Evolutionary conservation across 1,140 invertebrate genomes (phyloP), one percentile per base, ranked within the genome.

Genomic region (Whitmania pigra): DNA sequence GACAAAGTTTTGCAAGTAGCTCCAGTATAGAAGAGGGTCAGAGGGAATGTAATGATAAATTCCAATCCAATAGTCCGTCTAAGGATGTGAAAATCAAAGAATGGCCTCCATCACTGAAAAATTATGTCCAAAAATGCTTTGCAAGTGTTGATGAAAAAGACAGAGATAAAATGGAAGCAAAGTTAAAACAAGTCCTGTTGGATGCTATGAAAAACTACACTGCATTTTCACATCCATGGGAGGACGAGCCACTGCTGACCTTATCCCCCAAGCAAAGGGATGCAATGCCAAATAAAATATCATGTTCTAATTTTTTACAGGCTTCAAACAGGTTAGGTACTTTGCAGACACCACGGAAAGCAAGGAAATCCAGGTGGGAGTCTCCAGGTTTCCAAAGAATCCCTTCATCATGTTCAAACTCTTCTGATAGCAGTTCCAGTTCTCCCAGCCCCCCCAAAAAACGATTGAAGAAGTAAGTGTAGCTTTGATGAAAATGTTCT

Each of bases 121-220:
- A 89, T 73, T 97, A 94, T 83, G 92, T 96, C 17, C 88, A 90
- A 76, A 87, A 89, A 75, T 93, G 92, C 78, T 97, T 94, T 85
- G 88, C 88, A 53, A 91, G 91, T 82, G 95, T 92, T 78, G 87
- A 87, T 76, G 90, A 90, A 18, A 85, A 87, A 71, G 91, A 96
- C 80, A 91, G 93, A 82, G 91, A 97, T 85, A 88, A 92, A 79
- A 91, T 97, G 71, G 91, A 94, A 79, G 91, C 92, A 73, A 90
- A 93, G 75, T 83, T 97, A 43, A 95, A 94, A 81, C 91, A 91
- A 53, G 92, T 94, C 82, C 89, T 97, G 72, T 94, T 91, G 27
- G 86, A 88, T 66, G 90, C 92, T 0, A 90, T 90, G n/a, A 89
- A 88, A 76, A 88, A 89, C 75, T 89, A 89, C 71, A 89, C 89